Conservation (phyloP, 2,888 invertebrate species). For the Mesoligia furuncula region DNA sequence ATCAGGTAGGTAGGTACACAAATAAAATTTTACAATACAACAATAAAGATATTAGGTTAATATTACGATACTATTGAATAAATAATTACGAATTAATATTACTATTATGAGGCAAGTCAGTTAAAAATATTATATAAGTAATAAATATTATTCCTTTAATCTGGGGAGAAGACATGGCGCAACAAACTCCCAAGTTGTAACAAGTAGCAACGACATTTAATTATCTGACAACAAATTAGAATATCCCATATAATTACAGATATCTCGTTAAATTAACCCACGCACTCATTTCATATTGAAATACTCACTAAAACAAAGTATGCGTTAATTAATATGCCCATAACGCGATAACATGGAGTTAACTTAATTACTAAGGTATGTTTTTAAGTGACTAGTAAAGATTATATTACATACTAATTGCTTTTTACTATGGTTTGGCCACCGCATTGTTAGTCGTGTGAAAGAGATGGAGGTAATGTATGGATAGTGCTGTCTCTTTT, state of each 20-base stretch:
- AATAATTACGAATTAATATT: too few species aligned
- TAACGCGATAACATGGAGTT: conserved; percentile 20
- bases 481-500: conserved; percentile 17
- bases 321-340: conserved; percentile 62
- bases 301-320: conserved; percentile 63
- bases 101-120: too few species aligned
- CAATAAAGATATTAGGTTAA: too few species aligned
- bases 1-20: too few species aligned
- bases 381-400: conserved; percentile 35
- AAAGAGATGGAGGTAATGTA: conserved; percentile 10
- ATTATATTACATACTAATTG: conserved; percentile 27
- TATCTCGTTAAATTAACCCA: conserved; percentile 29
- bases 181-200: neutral
- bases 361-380: conserved; percentile 61
- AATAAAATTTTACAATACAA: too few species aligned
- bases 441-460: conserved; percentile 25
- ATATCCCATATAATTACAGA: conserved; percentile 15
- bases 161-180: neutral
- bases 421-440: conserved; percentile 21
- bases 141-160: neutral
- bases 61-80: too few species aligned
- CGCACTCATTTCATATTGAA: conserved; percentile 54
- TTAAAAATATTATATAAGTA: too few species aligned
- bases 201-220: neutral
- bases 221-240: neutral